Evolutionary conservation across 1,140 invertebrate genomes (phyloP).

Genomic region (Atta cephalotes): DNA sequence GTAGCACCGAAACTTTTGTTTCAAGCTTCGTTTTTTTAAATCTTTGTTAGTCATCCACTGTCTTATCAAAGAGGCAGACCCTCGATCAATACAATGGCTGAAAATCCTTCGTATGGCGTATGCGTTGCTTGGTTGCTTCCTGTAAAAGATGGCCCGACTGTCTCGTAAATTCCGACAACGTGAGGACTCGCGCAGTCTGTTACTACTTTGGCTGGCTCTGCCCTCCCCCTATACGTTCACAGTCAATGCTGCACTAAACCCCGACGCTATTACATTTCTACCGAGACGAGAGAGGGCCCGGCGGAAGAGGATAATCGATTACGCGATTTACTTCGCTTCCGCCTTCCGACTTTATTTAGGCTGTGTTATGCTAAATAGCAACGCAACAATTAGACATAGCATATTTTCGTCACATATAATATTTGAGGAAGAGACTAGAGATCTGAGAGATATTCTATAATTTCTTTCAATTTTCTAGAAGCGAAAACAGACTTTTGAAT

Average conservation of each 20-base stretch:
- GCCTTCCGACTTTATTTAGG: conserved; percentile 38
- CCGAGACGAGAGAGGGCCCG: neutral
- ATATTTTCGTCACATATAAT: neutral
- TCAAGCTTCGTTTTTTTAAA: conserved; percentile 49
- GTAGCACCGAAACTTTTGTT: conserved; percentile 21
- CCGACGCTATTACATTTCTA: conserved; percentile 73
- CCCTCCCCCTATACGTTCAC: conserved; percentile 68
- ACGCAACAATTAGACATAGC: neutral
- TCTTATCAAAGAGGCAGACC: conserved; percentile 68
- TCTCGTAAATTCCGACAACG: conserved; percentile 75
- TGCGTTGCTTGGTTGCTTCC: conserved; percentile 60
- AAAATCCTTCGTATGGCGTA: conserved; percentile 66
- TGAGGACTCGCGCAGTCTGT: conserved; percentile 69
- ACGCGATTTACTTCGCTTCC: conserved; percentile 37
- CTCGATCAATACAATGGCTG: conserved; percentile 73
- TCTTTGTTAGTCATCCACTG: conserved; percentile 72
- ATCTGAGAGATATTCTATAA: neutral
- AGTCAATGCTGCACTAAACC: conserved; percentile 67
- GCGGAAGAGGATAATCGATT: conserved; percentile 69
- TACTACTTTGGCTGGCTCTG: conserved; percentile 73
- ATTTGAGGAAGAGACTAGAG: neutral
- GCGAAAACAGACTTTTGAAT: neutral
- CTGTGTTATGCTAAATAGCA: conserved; percentile 43
- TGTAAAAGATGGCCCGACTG: conserved; percentile 74
- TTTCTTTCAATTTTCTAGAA: neutral